These are phyloP conservation scores for Sapajus apella DNA, from an alignment of 2,113 vertebrate genomes.

Conservation along the genomic window DNA sequence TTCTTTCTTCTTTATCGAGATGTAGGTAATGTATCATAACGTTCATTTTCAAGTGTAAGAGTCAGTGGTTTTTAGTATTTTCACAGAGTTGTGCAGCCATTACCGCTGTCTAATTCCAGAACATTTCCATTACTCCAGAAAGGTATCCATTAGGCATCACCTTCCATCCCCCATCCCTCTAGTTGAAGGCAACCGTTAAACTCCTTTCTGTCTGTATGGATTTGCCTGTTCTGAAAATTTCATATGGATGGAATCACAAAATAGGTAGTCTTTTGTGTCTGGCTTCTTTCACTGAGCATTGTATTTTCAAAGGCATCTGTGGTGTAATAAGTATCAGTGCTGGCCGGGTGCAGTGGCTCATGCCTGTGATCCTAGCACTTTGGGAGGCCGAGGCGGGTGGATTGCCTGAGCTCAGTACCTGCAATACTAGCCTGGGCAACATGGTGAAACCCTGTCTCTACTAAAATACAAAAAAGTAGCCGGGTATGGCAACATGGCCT, in stretches of 20 bases:
- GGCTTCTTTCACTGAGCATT: neutral
- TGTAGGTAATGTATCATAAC: neutral
- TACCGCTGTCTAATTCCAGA: neutral
- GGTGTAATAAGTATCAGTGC: neutral
- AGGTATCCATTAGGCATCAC: neutral
- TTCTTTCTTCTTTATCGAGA: neutral
- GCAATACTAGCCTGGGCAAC: too few species aligned
- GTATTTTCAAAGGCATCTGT: neutral
- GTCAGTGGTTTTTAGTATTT: neutral
- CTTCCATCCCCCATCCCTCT: neutral
- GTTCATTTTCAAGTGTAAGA: neutral
- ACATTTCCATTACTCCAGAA: neutral
- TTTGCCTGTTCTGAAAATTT: neutral
- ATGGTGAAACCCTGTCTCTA: too few species aligned
- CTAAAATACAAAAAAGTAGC: too few species aligned
- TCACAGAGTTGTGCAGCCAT: neutral
- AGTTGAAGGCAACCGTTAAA: neutral
- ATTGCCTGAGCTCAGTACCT: too few species aligned
- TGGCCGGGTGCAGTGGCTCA: too few species aligned
- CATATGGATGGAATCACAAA: neutral
- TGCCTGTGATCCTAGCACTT: too few species aligned
- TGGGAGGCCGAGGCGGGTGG: too few species aligned
- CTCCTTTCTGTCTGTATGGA: neutral
- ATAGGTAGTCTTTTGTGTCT: accelerated
- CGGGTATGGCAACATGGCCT: too few species aligned